Evolutionary conservation across 2,888 invertebrate species (phyloP).

Genomic region (Xanthia togata): DNA sequence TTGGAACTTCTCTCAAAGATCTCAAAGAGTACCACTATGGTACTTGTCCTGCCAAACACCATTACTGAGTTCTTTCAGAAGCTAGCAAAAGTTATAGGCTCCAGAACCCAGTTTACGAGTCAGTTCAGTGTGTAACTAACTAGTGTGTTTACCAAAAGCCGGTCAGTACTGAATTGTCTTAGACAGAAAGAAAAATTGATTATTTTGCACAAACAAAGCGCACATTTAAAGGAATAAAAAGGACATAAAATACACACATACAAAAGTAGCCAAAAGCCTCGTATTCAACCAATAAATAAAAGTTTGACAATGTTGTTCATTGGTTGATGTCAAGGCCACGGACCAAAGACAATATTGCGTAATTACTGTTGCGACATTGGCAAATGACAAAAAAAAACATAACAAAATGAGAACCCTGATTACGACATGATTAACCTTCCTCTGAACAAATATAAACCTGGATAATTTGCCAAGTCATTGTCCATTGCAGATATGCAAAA

Average conservation of each 20-base stretch:
- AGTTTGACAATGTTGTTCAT: too few species aligned
- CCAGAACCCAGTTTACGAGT: neutral
- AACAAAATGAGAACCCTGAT: too few species aligned
- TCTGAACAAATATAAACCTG: constrained; percentile 64
- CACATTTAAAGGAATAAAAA: too few species aligned
- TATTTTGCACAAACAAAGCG: too few species aligned
- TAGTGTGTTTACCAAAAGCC: neutral
- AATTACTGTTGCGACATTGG: too few species aligned
- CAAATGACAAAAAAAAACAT: too few species aligned
- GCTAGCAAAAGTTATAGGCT: neutral
- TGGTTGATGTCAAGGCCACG: too few species aligned
- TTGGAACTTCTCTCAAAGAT: neutral
- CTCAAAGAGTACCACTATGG: neutral
- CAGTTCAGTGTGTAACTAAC: neutral
- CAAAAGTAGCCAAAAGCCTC: too few species aligned
- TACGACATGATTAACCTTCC: constrained; percentile 30
- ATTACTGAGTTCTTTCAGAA: neutral
- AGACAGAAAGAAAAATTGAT: too few species aligned
- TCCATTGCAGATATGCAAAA: constrained; percentile 71
- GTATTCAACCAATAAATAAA: too few species aligned
- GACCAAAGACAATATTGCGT: too few species aligned
- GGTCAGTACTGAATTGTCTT: neutral
- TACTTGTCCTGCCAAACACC: neutral
- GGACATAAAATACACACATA: too few species aligned
- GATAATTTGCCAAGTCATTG: constrained; percentile 64